Evolutionary conservation across 2,888 invertebrate species (phyloP), one percentile per base, ranked within the genome.

Genomic region (Eupithecia exiguata): DNA sequence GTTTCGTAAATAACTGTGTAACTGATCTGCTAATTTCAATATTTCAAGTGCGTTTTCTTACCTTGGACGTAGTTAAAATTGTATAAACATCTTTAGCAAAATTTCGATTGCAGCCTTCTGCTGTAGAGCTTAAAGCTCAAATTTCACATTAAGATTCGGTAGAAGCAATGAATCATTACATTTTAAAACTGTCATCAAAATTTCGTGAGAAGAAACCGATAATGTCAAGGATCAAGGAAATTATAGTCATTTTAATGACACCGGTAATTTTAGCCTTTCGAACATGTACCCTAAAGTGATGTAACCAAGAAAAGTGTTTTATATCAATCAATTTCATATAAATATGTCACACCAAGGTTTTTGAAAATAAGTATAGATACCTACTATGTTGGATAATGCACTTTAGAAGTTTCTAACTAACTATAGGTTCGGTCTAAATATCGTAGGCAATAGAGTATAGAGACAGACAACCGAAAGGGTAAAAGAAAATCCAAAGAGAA

Each of bases 141-240:
- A 46, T 70, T 62, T 46, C 66, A 25, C 16, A 65, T 65, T 40
- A 40, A 40, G 21, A 40, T 66, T 40, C 25, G 14, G n/a, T 65
- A 21, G 25, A 25, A 21, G 53, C 18, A 21, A 65, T 69, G 61
- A 72, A 61, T 77, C 66, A 77, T 69, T n/a, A 10, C 68, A 66
- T 69, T 69, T 70, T 65, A 53, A 76, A 68, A 73, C 68, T 71
- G 65, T 70, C 72, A 69, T 72, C 73, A 68, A 68, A 76, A 69
- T 53, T 62, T 71, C 72, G 70, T 65, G 70, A 69, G 74, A 74
- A 70, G 67, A 69, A 69, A 66, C 63, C 40, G 30, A 71, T 87
- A 90, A 88, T 86, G 84, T 84, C 88, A 88, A 84, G 84, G 83
- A 81, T 80, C 75, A 79, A 74, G 82, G 78, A 83, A 88, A 86